A percentile compares a stretch with the other conserved stretches of the same genome.
phyloP scores from a whole-genome alignment of 2,113 vertebrate genomes.

The Microcebus murinus region DNA sequence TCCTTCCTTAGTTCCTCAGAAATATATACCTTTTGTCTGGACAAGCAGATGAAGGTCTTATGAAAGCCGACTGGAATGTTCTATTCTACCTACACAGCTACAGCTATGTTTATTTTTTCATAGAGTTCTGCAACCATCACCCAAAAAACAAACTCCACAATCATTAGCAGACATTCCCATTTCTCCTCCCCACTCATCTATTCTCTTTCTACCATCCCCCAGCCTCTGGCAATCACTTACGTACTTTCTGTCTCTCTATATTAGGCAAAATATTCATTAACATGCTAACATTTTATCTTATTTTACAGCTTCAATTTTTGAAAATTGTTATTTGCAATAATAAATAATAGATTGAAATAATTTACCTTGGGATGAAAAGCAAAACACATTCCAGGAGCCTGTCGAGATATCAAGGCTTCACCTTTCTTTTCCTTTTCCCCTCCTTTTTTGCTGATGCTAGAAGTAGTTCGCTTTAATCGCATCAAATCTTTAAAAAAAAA shows the following conservation, averaged over 20 bases:
- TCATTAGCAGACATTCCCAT: not conserved
- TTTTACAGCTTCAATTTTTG: not conserved
- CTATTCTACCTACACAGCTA: not conserved
- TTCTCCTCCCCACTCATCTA: not conserved
- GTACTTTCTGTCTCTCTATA: not conserved
- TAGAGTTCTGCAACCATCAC: not conserved
- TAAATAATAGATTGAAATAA: not conserved
- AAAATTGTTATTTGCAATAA: not conserved
- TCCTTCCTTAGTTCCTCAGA: not conserved
- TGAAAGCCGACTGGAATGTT: not conserved
- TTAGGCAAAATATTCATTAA: not conserved
- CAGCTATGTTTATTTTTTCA: not conserved
- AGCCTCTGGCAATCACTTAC: not conserved
- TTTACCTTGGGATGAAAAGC: slow-evolving; percentile 92
- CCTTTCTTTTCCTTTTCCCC: slow-evolving; percentile 80
- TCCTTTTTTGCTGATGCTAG: slow-evolving; percentile 69
- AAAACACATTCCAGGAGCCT: slow-evolving; percentile 92
- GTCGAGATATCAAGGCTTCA: slow-evolving; percentile 83
- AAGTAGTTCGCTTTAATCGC: slow-evolving; percentile 85
- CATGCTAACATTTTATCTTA: not conserved
- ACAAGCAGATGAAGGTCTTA: not conserved
- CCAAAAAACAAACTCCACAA: not conserved
- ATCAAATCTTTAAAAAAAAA: slow-evolving; percentile 87
- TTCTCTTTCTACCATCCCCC: not conserved
- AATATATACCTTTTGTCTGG: not conserved